Percentiles rank a stretch among this genome's conserved stretches.
These are phyloP conservation scores for Cassiopea andromeda DNA, from an alignment of 30 jellyfish, hydroid and myxozoan species.

Conservation along the genomic window DNA sequence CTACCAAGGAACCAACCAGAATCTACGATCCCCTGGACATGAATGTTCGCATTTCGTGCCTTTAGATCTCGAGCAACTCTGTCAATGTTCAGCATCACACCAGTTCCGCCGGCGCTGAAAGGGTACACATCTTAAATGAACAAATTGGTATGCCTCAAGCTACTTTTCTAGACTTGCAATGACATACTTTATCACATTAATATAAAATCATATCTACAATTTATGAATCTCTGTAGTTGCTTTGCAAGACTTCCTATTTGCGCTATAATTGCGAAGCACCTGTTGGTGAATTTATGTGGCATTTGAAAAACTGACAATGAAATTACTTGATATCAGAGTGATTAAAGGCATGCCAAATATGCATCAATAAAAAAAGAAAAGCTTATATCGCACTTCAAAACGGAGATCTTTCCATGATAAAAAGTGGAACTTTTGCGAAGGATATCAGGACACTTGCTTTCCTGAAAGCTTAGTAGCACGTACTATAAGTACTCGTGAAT, in stretches of 20 bases:
- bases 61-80: slow-evolving; percentile 72
- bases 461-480: neutral
- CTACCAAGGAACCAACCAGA: slow-evolving; percentile 93
- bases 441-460: neutral
- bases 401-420: no score
- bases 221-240: no score
- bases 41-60: slow-evolving; percentile 45
- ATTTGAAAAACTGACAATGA: no score
- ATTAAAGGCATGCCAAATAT: no score
- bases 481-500: no score
- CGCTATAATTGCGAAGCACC: no score
- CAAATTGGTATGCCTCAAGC: neutral
- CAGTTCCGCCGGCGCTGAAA: slow-evolving; percentile 96
- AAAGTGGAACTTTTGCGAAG: neutral
- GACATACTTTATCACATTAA: neutral
- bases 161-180: neutral
- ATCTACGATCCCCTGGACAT: slow-evolving; percentile 88
- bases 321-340: no score
- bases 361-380: neutral
- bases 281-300: no score
- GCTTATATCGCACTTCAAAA: no score
- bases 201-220: no score
- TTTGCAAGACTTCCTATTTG: no score
- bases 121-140: neutral
- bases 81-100: slow-evolving; percentile 89